Conservation (phyloP, 2,888 invertebrate genomes). For the Trachelus tabidus region DNA sequence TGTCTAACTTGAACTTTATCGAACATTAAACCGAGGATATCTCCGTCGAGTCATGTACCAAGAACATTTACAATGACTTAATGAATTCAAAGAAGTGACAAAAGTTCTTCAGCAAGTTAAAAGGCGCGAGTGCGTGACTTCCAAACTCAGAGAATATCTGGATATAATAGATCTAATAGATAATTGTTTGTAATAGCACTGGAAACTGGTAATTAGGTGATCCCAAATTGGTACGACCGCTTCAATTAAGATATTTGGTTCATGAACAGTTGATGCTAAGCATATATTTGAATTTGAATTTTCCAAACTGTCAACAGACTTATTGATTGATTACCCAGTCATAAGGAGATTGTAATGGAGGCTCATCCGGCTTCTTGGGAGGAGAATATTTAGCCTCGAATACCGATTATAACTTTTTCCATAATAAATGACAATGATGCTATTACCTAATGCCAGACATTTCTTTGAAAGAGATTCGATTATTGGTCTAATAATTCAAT, state of each 20-base stretch:
- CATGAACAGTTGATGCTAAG: neutral
- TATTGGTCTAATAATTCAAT: neutral
- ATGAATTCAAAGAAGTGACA: too few species aligned
- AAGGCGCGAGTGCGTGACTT: too few species aligned
- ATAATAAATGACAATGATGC: neutral
- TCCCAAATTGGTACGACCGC: neutral
- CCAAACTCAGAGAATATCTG: too few species aligned
- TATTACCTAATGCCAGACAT: neutral
- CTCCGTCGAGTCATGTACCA: neutral
- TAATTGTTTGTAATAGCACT: neutral
- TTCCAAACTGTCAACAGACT: neutral
- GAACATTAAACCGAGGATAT: constrained; percentile 17
- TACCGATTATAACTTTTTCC: neutral
- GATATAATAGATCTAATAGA: neutral
- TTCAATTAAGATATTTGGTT: neutral
- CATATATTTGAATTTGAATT: neutral
- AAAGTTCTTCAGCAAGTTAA: too few species aligned
- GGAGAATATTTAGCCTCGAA: neutral
- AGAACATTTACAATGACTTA: neutral
- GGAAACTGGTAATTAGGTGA: neutral
- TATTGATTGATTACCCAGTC: neutral
- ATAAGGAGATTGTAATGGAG: neutral
- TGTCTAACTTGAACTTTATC: constrained; percentile 14
- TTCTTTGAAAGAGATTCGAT: neutral
- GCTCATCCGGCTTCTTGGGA: neutral